Percentiles rank a stretch among this genome's conserved stretches.
Conservation (phyloP, 2,113 vertebrate species). For the Leptocoma aspasia region DNA sequence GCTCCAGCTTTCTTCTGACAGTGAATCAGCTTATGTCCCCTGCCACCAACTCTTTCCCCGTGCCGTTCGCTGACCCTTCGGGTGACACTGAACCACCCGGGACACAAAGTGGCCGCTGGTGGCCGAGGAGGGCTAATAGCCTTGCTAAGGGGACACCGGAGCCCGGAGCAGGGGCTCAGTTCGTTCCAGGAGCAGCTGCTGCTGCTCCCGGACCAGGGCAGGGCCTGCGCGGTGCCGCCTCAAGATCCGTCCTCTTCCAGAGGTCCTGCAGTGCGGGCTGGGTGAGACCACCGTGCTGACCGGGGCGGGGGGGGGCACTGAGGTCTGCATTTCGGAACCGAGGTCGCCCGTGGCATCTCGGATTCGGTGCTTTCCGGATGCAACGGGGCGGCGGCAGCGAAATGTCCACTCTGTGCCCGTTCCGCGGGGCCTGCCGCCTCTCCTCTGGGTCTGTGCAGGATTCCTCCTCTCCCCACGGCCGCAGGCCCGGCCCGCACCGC, state of each 20-base stretch:
- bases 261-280: fast-evolving
- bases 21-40: background rate
- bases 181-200: no score
- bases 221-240: fast-evolving
- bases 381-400: no score
- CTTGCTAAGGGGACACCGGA: fast-evolving
- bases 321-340: background rate
- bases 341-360: fast-evolving
- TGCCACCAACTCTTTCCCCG: fast-evolving
- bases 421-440: fast-evolving
- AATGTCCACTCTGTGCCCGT: fast-evolving
- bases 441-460: fast-evolving
- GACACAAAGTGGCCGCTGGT: background rate
- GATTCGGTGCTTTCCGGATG: fast-evolving
- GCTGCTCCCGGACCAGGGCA: fast-evolving
- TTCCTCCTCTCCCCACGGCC: fast-evolving
- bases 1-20: background rate
- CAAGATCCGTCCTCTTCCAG: fast-evolving
- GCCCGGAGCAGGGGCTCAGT: no score
- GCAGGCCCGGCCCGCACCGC: fast-evolving
- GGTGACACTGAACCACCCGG: fast-evolving
- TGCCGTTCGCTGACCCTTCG: fast-evolving
- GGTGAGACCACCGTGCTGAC: no score
- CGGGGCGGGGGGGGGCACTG: fast-evolving
- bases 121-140: background rate